phyloP scores from a whole-genome alignment of 2,113 vertebrate species.

The Strigops habroptila region DNA sequence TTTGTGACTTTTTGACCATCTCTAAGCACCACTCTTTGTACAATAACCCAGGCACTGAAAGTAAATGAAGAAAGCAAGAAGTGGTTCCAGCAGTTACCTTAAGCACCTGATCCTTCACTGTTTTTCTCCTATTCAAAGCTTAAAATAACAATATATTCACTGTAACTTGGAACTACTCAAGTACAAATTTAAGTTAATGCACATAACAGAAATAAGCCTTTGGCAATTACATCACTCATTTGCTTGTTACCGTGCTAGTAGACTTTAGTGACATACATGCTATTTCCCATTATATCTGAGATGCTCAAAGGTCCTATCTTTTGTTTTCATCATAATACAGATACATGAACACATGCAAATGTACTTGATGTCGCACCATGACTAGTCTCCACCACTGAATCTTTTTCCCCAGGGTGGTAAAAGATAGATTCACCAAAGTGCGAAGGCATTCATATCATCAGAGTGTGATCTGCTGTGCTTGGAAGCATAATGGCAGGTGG shows the following conservation, averaged over 20 bases:
- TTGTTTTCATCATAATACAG: neutral
- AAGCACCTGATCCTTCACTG: neutral
- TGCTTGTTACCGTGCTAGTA: neutral
- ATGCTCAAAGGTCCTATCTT: neutral
- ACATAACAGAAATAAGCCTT: neutral
- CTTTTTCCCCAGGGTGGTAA: neutral
- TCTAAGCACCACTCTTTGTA: neutral
- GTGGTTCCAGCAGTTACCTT: neutral
- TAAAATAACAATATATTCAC: neutral
- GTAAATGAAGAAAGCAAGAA: neutral
- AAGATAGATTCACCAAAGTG: neutral
- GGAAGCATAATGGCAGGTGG: neutral
- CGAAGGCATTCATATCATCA: neutral
- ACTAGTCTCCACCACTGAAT: neutral
- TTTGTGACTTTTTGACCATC: neutral
- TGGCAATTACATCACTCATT: neutral
- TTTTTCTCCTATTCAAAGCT: neutral
- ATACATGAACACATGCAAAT: neutral
- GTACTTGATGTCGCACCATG: neutral
- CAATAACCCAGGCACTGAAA: neutral
- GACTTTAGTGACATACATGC: neutral
- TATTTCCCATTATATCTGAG: neutral
- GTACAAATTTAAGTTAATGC: neutral
- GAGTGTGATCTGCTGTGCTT: no score
- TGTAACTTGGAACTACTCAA: neutral